phyloP scores from a whole-genome alignment of 2,888 invertebrate genomes.

The Nasonia oneida region DNA sequence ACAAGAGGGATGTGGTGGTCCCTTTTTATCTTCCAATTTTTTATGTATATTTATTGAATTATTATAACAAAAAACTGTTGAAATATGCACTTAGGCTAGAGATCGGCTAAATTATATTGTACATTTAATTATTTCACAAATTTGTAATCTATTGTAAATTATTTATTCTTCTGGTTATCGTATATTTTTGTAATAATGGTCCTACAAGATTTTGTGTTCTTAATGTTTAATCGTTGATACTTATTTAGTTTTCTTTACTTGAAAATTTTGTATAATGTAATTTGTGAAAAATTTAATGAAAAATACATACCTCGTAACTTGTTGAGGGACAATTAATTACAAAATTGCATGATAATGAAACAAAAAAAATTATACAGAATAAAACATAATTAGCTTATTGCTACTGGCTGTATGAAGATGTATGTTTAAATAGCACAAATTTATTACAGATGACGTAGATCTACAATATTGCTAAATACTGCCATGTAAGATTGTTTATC shows the following conservation, averaged over 20 bases:
- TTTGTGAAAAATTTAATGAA: slow-evolving; percentile 28
- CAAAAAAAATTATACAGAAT: slow-evolving; percentile 25
- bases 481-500: slow-evolving; percentile 63
- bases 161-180: slow-evolving; percentile 27
- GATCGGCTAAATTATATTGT: slow-evolving; percentile 17
- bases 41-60: slow-evolving; percentile 52
- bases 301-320: slow-evolving; percentile 40
- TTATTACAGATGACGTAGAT: slow-evolving; percentile 51
- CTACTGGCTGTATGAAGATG: slow-evolving; percentile 43
- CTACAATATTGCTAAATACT: slow-evolving; percentile 57
- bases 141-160: slow-evolving; percentile 61
- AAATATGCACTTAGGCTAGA: slow-evolving; percentile 4
- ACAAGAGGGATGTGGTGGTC: slow-evolving; percentile 22
- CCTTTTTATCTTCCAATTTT: slow-evolving; percentile 58
- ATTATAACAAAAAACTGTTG: slow-evolving; percentile 18
- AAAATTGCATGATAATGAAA: slow-evolving; percentile 48
- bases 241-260: slow-evolving; percentile 51
- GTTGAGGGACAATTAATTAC: slow-evolving; percentile 50
- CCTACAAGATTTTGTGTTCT: slow-evolving; percentile 23
- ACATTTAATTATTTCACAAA: slow-evolving; percentile 51
- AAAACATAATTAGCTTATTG: slow-evolving; percentile 52
- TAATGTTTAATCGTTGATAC: slow-evolving; percentile 58
- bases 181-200: slow-evolving; percentile 38
- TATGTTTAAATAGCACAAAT: slow-evolving; percentile 56
- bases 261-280: slow-evolving; percentile 21